These are phyloP conservation scores for mouse (Mus musculus) DNA, from an alignment of 2,113 vertebrate genomes.

Conservation along the genomic window GRCm39 chr12:107075001-107075500, in stretches of 20 bases:
- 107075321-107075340: not conserved
- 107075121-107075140: too few species aligned
- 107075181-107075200: too few species aligned
- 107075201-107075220: not conserved
- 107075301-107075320: not conserved
- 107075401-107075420: not conserved
- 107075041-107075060: too few species aligned
- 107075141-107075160: accelerated
- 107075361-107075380: not conserved
- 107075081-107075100: not conserved
- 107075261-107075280: not conserved
- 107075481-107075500: not conserved
- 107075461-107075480: not conserved
- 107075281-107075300: too few species aligned
- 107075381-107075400: too few species aligned
- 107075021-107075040: accelerated
- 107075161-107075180: not conserved
- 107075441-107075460: too few species aligned
- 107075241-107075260: too few species aligned
- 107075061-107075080: accelerated
- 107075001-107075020: not conserved
- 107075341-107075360: not conserved
- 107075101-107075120: too few species aligned
- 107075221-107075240: not conserved
- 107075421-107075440: not conserved